Evolutionary conservation across 2,797 vertebrate genomes (phyloP).

Genomic region (Phataginus tricuspis): DNA sequence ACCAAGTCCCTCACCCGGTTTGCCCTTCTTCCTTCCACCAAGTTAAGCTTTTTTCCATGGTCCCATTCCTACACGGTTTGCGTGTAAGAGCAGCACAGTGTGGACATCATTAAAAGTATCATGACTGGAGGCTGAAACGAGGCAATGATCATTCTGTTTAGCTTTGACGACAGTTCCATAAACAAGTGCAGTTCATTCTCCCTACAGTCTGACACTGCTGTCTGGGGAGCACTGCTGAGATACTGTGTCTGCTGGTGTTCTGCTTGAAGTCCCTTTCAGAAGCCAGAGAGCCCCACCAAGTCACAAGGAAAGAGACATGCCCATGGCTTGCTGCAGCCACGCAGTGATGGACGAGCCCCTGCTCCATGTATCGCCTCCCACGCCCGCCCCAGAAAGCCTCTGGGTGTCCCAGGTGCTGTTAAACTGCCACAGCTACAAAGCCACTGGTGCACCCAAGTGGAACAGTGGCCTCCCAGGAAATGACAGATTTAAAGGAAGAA

Average conservation of each 20-base stretch:
- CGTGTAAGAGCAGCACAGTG: conserved; percentile 77
- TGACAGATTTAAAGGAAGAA: conserved; percentile 85
- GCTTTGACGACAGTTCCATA: conserved; percentile 82
- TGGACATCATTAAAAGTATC: conserved; percentile 82
- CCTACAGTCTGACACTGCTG: conserved; percentile 71
- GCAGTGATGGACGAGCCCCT: conserved; percentile 76
- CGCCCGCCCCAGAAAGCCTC: conserved; percentile 59
- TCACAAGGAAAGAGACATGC: conserved; percentile 65
- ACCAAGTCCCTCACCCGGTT: neutral
- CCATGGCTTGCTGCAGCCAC: conserved; percentile 59
- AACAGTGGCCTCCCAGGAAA: conserved; percentile 81
- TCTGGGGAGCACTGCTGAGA: conserved; percentile 73
- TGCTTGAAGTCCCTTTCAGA: conserved; percentile 67
- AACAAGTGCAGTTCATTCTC: conserved; percentile 80
- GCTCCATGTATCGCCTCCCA: neutral
- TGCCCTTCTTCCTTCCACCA: conserved; percentile 60
- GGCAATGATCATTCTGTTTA: conserved; percentile 78
- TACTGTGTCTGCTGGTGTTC: conserved; percentile 52
- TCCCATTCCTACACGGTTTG: conserved; percentile 59
- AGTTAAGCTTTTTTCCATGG: conserved; percentile 59
- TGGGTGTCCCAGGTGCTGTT: conserved; percentile 72
- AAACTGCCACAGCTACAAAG: conserved; percentile 81
- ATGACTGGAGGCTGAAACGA: conserved; percentile 75
- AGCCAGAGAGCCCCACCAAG: conserved; percentile 54
- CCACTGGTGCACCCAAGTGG: conserved; percentile 78